A percentile compares a stretch with the other conserved stretches of the same genome.
Evolutionary conservation across 2,888 invertebrate species (phyloP).

Genomic region (Germaria angustata): DNA sequence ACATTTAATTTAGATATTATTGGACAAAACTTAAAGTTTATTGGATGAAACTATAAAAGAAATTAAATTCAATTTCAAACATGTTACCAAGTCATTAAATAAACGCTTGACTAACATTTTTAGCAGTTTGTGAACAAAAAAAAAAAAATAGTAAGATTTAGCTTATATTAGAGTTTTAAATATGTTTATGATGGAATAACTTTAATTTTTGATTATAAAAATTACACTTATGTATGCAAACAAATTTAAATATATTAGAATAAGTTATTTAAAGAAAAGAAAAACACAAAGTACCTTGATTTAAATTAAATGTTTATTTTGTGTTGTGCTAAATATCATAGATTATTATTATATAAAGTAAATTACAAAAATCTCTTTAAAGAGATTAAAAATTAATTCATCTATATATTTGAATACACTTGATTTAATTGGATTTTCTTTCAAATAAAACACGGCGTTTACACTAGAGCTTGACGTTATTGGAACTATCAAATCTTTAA

Average conservation of each 20-base stretch:
- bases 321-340: slow-evolving; percentile 54
- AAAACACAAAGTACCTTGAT: slow-evolving; percentile 64
- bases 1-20: slow-evolving; percentile 26
- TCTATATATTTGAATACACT: not conserved
- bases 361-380: not conserved
- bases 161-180: slow-evolving; percentile 1
- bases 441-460: not conserved
- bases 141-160: not conserved
- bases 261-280: slow-evolving; percentile 43
- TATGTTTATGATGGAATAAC: not conserved
- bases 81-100: slow-evolving; percentile 42
- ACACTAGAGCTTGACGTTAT: not conserved
- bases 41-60: slow-evolving; percentile 40
- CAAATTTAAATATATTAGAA: slow-evolving; percentile 25
- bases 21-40: slow-evolving; percentile 45
- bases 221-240: slow-evolving; percentile 7
- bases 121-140: slow-evolving; percentile 21
- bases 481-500: not conserved
- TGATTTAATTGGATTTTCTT: no score
- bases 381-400: not conserved
- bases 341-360: slow-evolving; percentile 27
- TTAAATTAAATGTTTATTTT: slow-evolving; percentile 52
- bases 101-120: slow-evolving; percentile 39
- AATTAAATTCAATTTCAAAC: slow-evolving; percentile 31
- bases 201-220: not conserved